A percentile compares a stretch with the other conserved stretches of the same genome.
Conservation (phyloP, 2,888 invertebrate genomes). For the Chrysomela aeneicollis region DNA sequence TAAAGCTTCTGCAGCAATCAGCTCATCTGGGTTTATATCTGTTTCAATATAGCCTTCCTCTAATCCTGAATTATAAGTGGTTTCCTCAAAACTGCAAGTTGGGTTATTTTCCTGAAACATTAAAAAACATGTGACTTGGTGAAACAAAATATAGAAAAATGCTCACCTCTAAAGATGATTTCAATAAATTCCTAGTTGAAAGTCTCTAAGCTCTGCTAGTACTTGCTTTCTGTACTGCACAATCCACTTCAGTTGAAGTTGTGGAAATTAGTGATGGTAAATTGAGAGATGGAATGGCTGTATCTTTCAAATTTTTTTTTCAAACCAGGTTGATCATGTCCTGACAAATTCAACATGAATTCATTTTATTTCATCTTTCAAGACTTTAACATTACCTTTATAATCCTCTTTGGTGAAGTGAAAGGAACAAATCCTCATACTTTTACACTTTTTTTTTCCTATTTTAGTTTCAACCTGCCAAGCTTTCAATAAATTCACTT, state of each 20-base stretch:
- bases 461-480: conserved; percentile 11
- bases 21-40: neutral
- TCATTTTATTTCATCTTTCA: neutral
- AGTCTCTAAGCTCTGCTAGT: conserved; percentile 1
- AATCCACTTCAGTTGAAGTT: neutral
- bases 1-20: conserved; percentile 9
- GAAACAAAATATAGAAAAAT: no score
- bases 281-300: conserved; percentile 10
- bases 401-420: no score
- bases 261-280: no score
- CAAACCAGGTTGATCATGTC: no score
- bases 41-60: neutral
- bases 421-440: conserved; percentile 5
- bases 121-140: no score
- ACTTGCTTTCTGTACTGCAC: neutral
- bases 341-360: no score
- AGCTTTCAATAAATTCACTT: conserved; percentile 8
- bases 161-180: no score
- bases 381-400: neutral
- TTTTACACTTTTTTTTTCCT: no score
- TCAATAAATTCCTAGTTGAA: no score
- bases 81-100: conserved; percentile 5
- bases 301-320: no score
- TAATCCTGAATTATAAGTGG: neutral
- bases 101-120: no score